These are phyloP conservation scores for Danio albolineatus DNA, from an alignment of 2,797 vertebrate species.

Conservation along the genomic window DNA sequence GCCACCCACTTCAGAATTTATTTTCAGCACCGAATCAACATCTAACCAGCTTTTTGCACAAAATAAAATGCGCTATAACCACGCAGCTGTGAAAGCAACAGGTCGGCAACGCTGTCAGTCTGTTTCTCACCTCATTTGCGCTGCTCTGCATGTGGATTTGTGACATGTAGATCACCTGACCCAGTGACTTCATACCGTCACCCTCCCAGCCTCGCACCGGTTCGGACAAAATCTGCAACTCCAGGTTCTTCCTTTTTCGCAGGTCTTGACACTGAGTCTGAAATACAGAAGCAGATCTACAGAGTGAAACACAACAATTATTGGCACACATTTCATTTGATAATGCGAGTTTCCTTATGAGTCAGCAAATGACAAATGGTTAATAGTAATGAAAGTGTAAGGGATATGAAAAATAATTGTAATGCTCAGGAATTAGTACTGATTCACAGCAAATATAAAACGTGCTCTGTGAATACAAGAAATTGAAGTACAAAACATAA, in stretches of 20 bases:
- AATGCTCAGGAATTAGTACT: background rate
- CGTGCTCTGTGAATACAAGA: background rate
- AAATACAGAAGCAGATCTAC: constrained; percentile 26
- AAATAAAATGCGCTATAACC: constrained; percentile 17
- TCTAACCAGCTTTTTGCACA: constrained; percentile 18
- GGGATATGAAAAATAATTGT: background rate
- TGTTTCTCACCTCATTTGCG: constrained; percentile 82
- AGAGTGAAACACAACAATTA: background rate
- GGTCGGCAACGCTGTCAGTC: background rate
- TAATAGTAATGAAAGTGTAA: background rate
- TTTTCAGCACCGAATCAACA: background rate
- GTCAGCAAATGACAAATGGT: background rate
- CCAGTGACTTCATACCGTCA: constrained; percentile 92
- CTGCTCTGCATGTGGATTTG: constrained; percentile 90
- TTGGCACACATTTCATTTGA: background rate
- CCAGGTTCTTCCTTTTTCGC: constrained; percentile 93
- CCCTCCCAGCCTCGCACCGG: constrained; percentile 95
- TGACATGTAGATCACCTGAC: constrained; percentile 90
- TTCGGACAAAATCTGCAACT: constrained; percentile 95
- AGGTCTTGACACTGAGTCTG: constrained; percentile 93
- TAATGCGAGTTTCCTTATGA: background rate
- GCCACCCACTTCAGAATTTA: background rate
- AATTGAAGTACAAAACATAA: background rate
- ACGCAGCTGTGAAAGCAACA: constrained; percentile 37
- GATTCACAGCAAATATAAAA: background rate